Conservation (phyloP, 2,797 vertebrate species). For the Coreius guichenoti region DNA sequence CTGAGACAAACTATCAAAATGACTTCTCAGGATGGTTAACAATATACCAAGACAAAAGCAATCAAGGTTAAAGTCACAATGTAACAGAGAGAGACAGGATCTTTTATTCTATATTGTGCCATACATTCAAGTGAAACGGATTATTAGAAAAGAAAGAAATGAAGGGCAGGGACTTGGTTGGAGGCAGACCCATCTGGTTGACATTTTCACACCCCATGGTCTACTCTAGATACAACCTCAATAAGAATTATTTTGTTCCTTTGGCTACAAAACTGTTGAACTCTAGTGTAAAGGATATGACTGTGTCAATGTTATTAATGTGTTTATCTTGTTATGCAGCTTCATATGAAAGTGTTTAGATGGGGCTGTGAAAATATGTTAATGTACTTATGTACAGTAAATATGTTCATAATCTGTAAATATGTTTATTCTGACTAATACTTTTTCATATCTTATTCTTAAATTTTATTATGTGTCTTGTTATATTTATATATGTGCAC, state of each 20-base stretch:
- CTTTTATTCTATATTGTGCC: neutral
- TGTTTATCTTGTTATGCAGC: neutral
- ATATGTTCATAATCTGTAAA: no score
- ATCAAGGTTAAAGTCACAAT: neutral
- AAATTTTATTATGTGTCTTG: neutral
- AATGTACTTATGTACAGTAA: neutral
- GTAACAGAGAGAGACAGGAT: no score
- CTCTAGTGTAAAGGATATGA: neutral
- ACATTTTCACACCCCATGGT: neutral
- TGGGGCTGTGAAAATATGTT: no score
- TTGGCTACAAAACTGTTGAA: neutral
- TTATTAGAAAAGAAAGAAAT: neutral
- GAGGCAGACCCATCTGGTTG: neutral
- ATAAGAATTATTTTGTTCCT: neutral
- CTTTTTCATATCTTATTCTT: no score
- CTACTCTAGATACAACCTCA: neutral
- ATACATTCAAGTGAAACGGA: neutral
- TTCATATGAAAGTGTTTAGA: neutral
- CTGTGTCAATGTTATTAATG: neutral
- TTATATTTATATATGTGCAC: neutral
- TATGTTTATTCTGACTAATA: no score
- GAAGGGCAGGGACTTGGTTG: neutral
- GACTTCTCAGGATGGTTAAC: neutral
- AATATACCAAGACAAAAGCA: conserved; percentile 6
- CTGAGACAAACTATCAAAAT: conserved; percentile 67